A percentile compares a stretch with the other conserved stretches of the same genome.
These are phyloP conservation scores for Hippolais icterina DNA, from an alignment of 2,113 vertebrate species.

Conservation along the genomic window DNA sequence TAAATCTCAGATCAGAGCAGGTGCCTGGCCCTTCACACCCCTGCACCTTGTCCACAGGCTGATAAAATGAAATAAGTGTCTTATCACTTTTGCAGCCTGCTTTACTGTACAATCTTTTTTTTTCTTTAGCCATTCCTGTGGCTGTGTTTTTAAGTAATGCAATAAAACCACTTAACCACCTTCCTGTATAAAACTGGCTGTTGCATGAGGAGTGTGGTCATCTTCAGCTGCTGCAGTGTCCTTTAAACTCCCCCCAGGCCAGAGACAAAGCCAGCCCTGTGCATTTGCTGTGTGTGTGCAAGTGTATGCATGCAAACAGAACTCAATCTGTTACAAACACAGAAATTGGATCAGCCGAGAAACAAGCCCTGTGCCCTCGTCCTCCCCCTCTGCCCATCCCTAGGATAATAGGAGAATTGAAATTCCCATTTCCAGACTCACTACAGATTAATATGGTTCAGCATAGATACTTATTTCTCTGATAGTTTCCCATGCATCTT, in stretches of 20 bases:
- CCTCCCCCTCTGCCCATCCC: neutral
- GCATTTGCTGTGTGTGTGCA: neutral
- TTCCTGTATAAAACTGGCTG: constrained; percentile 34
- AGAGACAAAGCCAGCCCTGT: neutral
- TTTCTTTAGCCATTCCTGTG: constrained; percentile 30
- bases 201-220: constrained; percentile 18
- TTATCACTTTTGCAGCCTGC: constrained; percentile 52
- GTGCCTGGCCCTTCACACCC: neutral
- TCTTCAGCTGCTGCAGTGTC: neutral
- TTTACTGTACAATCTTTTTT: constrained; percentile 8
- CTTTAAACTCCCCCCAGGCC: neutral
- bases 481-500: constrained; percentile 74
- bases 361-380: neutral
- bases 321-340: neutral
- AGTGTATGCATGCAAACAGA: neutral
- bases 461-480: constrained; percentile 74
- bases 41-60: neutral
- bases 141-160: constrained; percentile 52
- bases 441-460: constrained; percentile 68
- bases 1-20: constrained; percentile 14
- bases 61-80: constrained; percentile 50
- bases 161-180: constrained; percentile 37
- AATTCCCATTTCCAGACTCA: constrained; percentile 47
- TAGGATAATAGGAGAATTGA: constrained; percentile 31
- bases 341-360: neutral